A percentile compares a stretch with the other conserved stretches of the same genome.
phyloP scores from a whole-genome alignment of 2,797 vertebrate genomes.

The Margarornis squamiger region DNA sequence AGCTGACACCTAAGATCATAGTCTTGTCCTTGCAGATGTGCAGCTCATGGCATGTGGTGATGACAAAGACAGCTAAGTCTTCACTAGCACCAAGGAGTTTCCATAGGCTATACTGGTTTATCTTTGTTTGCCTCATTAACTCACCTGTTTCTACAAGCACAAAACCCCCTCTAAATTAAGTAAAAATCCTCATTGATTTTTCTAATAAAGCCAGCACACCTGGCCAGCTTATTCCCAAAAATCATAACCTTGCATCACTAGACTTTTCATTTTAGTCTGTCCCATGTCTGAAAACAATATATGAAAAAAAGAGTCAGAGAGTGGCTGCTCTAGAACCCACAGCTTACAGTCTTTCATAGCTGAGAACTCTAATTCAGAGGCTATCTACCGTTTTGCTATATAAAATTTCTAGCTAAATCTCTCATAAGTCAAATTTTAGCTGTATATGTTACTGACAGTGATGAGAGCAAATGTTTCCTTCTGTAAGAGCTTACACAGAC shows the following conservation, averaged over 20 bases:
- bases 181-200: not conserved
- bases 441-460: not conserved
- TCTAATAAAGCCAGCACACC: not conserved
- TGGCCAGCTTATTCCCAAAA: not conserved
- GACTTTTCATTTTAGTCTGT: not conserved
- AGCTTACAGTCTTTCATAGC: not conserved
- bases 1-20: not conserved
- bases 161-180: not conserved
- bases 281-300: not conserved
- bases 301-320: not conserved
- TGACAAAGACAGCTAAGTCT: not conserved
- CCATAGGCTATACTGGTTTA: not conserved
- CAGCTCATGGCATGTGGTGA: not conserved
- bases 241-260: not conserved
- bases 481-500: not conserved
- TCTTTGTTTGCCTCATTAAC: not conserved
- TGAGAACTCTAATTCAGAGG: not conserved
- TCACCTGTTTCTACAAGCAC: not conserved
- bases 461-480: not conserved
- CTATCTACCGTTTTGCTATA: not conserved
- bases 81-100: not conserved
- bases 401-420: not conserved
- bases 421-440: not conserved
- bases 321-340: not conserved
- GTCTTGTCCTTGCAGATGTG: not conserved